Conservation (phyloP, 2,888 invertebrate species). For the Sarcophaga variegata region DNA sequence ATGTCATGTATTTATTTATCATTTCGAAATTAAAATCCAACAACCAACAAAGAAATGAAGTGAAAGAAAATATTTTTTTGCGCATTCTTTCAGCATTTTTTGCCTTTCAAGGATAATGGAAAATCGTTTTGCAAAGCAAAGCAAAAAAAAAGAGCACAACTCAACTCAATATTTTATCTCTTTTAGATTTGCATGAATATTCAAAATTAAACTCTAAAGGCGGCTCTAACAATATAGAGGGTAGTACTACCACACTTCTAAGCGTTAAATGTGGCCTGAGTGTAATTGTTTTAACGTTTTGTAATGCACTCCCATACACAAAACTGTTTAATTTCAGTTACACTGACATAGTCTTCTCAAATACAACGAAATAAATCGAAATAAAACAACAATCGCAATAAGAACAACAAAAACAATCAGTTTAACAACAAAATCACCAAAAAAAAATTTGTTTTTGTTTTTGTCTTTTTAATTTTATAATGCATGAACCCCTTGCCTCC, state of each 20-base stretch:
- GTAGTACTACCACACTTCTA: background rate
- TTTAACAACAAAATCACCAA: conserved; percentile 2
- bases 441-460: background rate
- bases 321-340: no score
- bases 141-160: background rate
- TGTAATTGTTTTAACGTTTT: background rate
- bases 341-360: no score
- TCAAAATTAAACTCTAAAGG: no score
- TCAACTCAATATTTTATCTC: background rate
- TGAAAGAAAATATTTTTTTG: background rate
- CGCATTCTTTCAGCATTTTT: no score
- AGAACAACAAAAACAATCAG: background rate
- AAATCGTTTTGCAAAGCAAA: conserved; percentile 15
- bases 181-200: no score
- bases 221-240: no score
- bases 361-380: no score
- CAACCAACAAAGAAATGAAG: conserved; percentile 8
- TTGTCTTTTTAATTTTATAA: no score
- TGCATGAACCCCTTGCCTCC: no score
- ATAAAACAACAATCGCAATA: no score
- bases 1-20: conserved; percentile 1
- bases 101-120: conserved; percentile 37
- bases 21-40: conserved; percentile 42
- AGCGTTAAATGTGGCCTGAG: background rate
- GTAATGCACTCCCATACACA: background rate